Evolutionary conservation across 1,140 invertebrate species (phyloP), one percentile per base, ranked within the genome.

Genomic region (Adelges cooleyi): DNA sequence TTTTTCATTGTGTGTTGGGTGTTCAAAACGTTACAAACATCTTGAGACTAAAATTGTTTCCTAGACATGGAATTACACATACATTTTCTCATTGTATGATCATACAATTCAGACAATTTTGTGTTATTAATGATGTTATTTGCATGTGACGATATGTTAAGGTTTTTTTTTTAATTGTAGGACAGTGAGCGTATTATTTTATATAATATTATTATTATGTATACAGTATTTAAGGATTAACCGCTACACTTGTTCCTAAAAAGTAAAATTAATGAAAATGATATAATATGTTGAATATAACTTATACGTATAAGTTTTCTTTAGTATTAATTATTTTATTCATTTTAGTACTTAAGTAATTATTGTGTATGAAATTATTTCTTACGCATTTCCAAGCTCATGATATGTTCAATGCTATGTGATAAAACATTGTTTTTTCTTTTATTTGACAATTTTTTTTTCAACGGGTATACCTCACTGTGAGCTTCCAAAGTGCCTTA

Each of bases 231-330:
- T 62, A 62, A 62, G 56, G 27, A 62, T 62, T 62, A 33, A 62
- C 56, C 56, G 56, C 56, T n/a, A 48, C 56, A 62, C 56, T 62
- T 62, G 56, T 62, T 62, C 56, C 56, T 62, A 62, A 62, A 62
- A 48, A 29, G 44, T 46, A 46, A 40, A 27, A 29, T 20, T 20
- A 48, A 36, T 48, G 33, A 33, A 33, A 6, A 33, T 33, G 22
- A 20, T 44, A n/a, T 44, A 29, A 59, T 3, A 48, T 20, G 25
- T 59, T 42, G 25, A 25, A 29, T 20, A n/a, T 48, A 62, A 62
- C n/a, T 62, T 29, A 59, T 1, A 29, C 9, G 8, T 59, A 6
- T 33, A 48, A 33, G 42, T 62, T 33, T 54, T 54, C 22, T 42
- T 2, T 62, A 46, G 56, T 48, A 62, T 59, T 59, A 17, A 59